Base-by-base conservation (phyloP, 2,888 invertebrate genomes). In the Parasteatoda lunata region DNA sequence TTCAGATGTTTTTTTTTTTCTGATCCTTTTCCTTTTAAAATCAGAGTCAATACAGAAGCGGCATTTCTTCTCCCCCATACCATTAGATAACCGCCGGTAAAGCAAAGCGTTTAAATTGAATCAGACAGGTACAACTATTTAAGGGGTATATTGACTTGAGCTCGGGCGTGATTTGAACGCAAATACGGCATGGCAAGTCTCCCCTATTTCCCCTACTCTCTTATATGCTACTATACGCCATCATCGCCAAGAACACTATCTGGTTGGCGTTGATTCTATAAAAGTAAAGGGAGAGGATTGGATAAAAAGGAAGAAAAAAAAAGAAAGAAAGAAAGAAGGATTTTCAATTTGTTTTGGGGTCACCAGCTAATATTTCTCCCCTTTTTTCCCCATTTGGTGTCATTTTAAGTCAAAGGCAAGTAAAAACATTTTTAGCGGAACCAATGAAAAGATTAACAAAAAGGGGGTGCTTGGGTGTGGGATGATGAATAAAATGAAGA, bases 331-430 rank as follows among this genome's bases (percentile, higher is more conserved):
- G 30, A 30, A 52, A 69, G 71, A 76, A 76, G 59, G 52, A 30
- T 6, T 87, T 86, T 87, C 81, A 82, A 82, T 87, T 82, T 87
- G 86, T 87, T 87, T 81, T 82, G 68, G 77, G 82, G 82, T 87
- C 82, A 87, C 72, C 65, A 77, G 68, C 77, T 87, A 87, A 87
- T 87, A 81, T 77, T 87, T 82, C 82, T 77, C 30, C 30, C 30
- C 30, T 30, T 30, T 30, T 30, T 30, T 30, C 30, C 30, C 30
- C 68, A 82, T 73, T 79, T 30, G 72, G 72, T 73, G 72, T 87
- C 78, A 77, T 77, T 87, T 82, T 76, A 77, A 81, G 75, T 77
- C 81, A 77, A 59, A 65, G 64, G 73, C 77, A 52, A 76, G 80
- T 66, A 76, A 85, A 30, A 80, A 80, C 79, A 79, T 78, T 83